Base-by-base conservation (phyloP, 1,140 invertebrate species). In the Sesamia nonagrioides region DNA sequence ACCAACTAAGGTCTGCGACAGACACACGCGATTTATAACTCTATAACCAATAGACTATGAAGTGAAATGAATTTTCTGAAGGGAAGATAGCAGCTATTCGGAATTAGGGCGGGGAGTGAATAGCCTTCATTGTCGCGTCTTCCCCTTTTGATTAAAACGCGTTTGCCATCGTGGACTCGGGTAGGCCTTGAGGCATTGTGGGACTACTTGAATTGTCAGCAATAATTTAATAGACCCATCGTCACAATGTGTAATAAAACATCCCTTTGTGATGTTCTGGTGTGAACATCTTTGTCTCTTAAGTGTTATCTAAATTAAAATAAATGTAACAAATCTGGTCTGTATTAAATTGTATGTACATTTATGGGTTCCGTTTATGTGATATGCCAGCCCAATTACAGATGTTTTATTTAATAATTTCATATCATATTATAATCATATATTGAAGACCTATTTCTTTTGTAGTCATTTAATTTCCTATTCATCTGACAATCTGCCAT, bases 101-200 rank as follows among this genome's bases (percentile, higher is more conserved):
- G 37, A 77, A 77, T 77, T 77, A 77, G 74, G 74, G 61, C 74
- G 68, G 35, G n/a, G 74, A 66, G 48, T 68, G 74, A 77, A 77
- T 77, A 60, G 60, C 33, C 35, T 45, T 77, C 61, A 77, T 77
- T 68, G 74, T 77, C 60, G 60, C 74, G 61, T 66, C 74, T 77
- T 68, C 74, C 74, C 74, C 61, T 77, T 77, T 77, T 77, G 74
- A 77, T 77, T 77, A 77, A 77, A 77, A 77, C 74, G 60, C 61
- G 61, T 68, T 77, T 42, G 74, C 58, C 56, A 77, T 48, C 45
- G 60, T 9, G 35, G 21, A 33, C 35, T 50, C 48, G 37, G 54
- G 60, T 48, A 42, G 40, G 42, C 7, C 66, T 69, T 42, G 37
- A 13, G 45, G 0, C 18, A 68, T 66, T 77, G 74, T 77, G 45